phyloP scores from a whole-genome alignment of 2,888 invertebrate species.

The Apomyelois bistriatella region DNA sequence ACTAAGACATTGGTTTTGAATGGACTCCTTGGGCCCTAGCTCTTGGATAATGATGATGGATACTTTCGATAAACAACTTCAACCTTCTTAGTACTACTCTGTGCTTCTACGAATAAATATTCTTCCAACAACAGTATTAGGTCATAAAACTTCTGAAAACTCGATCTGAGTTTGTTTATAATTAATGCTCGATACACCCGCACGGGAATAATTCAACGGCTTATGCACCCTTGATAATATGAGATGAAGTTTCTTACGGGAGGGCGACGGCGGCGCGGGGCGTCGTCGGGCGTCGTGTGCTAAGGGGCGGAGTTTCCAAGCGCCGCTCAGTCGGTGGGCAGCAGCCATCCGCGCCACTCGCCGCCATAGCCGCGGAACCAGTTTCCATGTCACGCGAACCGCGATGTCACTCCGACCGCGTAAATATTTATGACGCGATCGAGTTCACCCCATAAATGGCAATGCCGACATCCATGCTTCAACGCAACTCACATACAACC shows the following conservation, averaged over 20 bases:
- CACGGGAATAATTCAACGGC: constrained; percentile 69
- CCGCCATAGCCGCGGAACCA: constrained; percentile 37
- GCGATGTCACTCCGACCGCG: constrained; percentile 65
- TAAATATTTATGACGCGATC: constrained; percentile 75
- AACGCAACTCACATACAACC: constrained; percentile 51
- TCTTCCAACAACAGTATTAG: constrained; percentile 19
- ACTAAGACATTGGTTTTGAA: no score
- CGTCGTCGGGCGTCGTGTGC: constrained; percentile 57
- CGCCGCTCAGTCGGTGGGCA: constrained; percentile 74
- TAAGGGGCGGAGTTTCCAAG: constrained; percentile 69
- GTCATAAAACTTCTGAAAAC: constrained; percentile 36
- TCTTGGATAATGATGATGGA: no score
- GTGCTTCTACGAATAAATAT: constrained; percentile 19
- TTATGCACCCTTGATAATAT: constrained; percentile 75
- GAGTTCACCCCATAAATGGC: constrained; percentile 68
- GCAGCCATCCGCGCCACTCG: constrained; percentile 62
- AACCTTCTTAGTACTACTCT: no score
- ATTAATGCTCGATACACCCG: constrained; percentile 66
- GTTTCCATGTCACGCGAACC: constrained; percentile 65
- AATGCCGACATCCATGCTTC: constrained; percentile 61
- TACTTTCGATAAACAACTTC: background rate
- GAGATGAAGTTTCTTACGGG: constrained; percentile 74
- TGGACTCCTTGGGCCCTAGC: no score
- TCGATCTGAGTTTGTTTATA: constrained; percentile 61
- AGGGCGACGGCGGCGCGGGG: constrained; percentile 53